A percentile compares a stretch with the other conserved stretches of the same genome.
Conservation (phyloP, 1,140 invertebrate species). For the Vanessa atalanta region DNA sequence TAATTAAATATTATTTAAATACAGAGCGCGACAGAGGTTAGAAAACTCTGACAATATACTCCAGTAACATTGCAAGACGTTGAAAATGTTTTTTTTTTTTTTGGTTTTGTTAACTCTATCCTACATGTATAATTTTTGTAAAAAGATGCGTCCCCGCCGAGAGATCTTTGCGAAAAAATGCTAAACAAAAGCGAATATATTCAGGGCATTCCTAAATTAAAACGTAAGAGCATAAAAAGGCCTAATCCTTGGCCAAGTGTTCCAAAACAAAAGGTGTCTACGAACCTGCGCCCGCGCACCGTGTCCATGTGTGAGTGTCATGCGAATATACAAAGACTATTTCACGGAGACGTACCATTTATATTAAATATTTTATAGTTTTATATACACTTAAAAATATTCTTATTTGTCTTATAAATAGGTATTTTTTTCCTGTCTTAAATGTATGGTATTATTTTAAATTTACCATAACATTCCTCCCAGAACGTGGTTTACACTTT, state of each 20-base stretch:
- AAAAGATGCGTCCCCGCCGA: neutral
- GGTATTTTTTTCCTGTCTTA: no score
- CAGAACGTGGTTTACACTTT: no score
- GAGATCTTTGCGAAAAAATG: slow-evolving; percentile 2
- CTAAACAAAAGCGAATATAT: slow-evolving; percentile 27
- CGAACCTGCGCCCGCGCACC: slow-evolving; percentile 55
- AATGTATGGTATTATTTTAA: no score
- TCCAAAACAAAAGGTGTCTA: slow-evolving; percentile 65
- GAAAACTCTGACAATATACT: no score
- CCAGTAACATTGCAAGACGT: no score
- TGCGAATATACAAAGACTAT: slow-evolving; percentile 34
- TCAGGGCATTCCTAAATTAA: slow-evolving; percentile 33
- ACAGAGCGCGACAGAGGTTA: no score
- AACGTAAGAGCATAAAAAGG: slow-evolving; percentile 43
- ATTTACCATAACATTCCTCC: no score
- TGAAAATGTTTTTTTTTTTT: no score
- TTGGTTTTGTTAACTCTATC: no score
- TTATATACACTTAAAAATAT: neutral
- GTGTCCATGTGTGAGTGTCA: slow-evolving; percentile 38
- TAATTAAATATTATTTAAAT: no score
- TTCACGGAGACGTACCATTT: slow-evolving; percentile 23
- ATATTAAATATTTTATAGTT: neutral
- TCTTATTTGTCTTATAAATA: no score
- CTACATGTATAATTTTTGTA: neutral
- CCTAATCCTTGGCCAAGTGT: slow-evolving; percentile 52